Evolutionary conservation across 2,113 vertebrate genomes (phyloP), one percentile per base, ranked within the genome.

Genomic region (Stictonetta naevosa): DNA sequence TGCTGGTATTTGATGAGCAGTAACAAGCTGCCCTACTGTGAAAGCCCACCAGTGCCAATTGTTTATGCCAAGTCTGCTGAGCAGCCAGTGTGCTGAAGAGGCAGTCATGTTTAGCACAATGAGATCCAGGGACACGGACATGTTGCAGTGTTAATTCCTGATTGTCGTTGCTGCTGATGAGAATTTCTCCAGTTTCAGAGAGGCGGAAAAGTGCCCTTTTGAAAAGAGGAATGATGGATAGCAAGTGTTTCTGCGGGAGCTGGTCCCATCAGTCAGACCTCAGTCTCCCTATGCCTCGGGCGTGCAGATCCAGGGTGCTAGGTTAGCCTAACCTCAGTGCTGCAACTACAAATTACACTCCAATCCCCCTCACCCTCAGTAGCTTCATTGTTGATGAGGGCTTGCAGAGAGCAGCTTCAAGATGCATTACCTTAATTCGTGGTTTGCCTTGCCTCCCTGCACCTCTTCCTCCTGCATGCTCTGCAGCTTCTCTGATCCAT

Each of bases 11-110:
- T 98, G 97, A 98, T 97, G 97, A 98, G 76, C 92, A 82, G 90
- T 96, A 98, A 98, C 97, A 97, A 98, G 97, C 95, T 75, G 95
- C 89, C 97, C 96, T 81, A 83, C 97, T 97, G 97, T 92, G 97
- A 97, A 73, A 95, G 73, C 78, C 89, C 95, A 83, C 89, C 84
- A 92, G 82, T 85, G 84, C 96, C 97, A 96, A 94, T 92, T 93
- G 90, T 96, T 97, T 92, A 93, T 97, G 95, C 93, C 95, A 96
- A 84, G 75, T 94, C 66, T 96, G 73, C 90, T 94, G 93, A 97
- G 96, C 40, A 46, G 69, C 93, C 73, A 48, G 92, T 56, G 10
- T 87, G 71, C 77, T 92, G 96, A 96, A 96, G 88, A 91, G 89
- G 46, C 44, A 95, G 63, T 58, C 69, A 13, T 76, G 48, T 85